A percentile compares a stretch with the other conserved stretches of the same genome.
These are phyloP conservation scores for Dromiciops gliroides DNA, from an alignment of 2,113 vertebrate species.

Conservation along the genomic window DNA sequence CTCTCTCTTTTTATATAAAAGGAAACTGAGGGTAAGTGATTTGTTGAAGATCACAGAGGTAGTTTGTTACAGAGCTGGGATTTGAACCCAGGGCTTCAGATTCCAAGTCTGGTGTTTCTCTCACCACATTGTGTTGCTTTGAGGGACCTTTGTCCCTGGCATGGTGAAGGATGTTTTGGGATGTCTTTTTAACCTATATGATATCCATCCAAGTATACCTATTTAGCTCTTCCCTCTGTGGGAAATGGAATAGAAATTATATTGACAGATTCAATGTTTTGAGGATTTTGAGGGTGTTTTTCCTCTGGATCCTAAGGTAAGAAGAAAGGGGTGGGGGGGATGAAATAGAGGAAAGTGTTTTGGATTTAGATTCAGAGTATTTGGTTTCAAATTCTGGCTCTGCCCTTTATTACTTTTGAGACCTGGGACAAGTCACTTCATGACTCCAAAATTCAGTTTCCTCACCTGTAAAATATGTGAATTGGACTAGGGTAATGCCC, in stretches of 20 bases:
- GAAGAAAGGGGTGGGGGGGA: neutral
- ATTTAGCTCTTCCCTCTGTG: neutral
- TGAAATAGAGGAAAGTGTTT: neutral
- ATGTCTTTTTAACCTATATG: neutral
- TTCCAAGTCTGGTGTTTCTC: neutral
- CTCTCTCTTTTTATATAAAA: neutral
- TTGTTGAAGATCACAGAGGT: neutral
- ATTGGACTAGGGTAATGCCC: neutral
- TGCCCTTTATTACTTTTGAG: neutral
- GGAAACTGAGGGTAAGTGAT: neutral
- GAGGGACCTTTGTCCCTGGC: neutral
- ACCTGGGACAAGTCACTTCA: neutral
- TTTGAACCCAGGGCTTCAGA: neutral
- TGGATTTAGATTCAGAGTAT: neutral
- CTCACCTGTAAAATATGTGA: neutral
- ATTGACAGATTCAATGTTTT: neutral
- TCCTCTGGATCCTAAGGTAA: neutral
- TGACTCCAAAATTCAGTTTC: neutral
- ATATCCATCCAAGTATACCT: neutral
- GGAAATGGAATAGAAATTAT: neutral
- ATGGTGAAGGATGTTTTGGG: neutral
- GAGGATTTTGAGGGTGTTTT: neutral
- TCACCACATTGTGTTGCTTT: neutral
- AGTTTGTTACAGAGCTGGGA: neutral
- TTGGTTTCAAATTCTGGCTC: neutral